These are phyloP conservation scores for Zaprionus kolodkinae DNA, from an alignment of 1,140 invertebrate species.

Conservation along the genomic window DNA sequence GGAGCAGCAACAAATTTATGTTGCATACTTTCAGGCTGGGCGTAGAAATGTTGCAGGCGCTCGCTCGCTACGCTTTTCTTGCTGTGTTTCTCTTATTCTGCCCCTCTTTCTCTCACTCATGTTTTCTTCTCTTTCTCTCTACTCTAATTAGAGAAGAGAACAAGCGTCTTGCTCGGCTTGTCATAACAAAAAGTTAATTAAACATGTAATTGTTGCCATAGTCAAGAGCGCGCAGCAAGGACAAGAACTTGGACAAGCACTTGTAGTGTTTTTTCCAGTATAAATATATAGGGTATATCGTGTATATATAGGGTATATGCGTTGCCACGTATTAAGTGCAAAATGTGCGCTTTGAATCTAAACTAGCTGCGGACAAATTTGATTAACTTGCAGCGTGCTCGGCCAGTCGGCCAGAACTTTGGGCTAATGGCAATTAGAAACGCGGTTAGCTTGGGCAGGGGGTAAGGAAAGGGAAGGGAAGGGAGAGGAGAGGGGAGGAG, in stretches of 20 bases:
- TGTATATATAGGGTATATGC: slow-evolving; percentile 8
- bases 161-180: slow-evolving; percentile 20
- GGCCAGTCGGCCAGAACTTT: slow-evolving; percentile 12
- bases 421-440: slow-evolving; percentile 55
- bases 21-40: slow-evolving; percentile 36
- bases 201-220: slow-evolving; percentile 75
- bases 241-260: slow-evolving; percentile 34
- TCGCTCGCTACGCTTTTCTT: background rate
- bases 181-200: slow-evolving; percentile 80
- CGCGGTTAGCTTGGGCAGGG: slow-evolving; percentile 18
- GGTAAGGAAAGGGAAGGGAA: background rate
- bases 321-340: background rate
- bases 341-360: background rate
- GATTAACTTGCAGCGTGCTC: slow-evolving; percentile 48
- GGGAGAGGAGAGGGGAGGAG: too few relatives aligned
- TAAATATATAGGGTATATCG: background rate
- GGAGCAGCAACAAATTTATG: slow-evolving; percentile 11
- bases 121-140: slow-evolving; percentile 1
- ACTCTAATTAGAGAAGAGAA: slow-evolving; percentile 61
- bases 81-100: background rate
- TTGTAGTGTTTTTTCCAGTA: background rate
- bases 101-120: background rate
- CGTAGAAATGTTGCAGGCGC: background rate
- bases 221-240: slow-evolving; percentile 33
- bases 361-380: slow-evolving; percentile 30